These are phyloP conservation scores for Metallyticus violacea DNA, from an alignment of 2,888 invertebrate species.

Conservation along the genomic window DNA sequence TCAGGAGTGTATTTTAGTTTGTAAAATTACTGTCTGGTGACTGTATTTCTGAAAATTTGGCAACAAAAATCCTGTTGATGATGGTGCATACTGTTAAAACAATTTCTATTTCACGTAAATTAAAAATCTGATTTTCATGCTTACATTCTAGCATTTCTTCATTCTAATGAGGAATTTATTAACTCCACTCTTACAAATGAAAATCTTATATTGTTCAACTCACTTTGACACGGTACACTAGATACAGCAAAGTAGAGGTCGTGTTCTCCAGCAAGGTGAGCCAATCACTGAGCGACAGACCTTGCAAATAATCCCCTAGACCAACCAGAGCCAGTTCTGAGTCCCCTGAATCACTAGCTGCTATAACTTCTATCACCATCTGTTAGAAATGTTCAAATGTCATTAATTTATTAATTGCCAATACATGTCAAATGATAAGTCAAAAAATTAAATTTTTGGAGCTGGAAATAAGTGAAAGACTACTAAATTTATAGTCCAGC, in stretches of 20 bases:
- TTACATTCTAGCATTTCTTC: too few relatives aligned
- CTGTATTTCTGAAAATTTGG: background rate
- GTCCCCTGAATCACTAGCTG: conserved; percentile 53
- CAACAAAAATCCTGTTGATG: too few relatives aligned
- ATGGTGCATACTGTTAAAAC: too few relatives aligned
- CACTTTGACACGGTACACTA: conserved; percentile 70
- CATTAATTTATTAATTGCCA: background rate
- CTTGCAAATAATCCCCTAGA: conserved; percentile 59
- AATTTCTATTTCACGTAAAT: background rate
- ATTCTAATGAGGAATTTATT: too few relatives aligned
- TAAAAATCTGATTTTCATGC: background rate
- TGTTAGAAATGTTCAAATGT: conserved; percentile 38
- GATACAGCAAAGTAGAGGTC: conserved; percentile 61
- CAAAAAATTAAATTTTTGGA: background rate
- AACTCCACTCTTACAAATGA: too few relatives aligned
- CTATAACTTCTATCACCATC: conserved; percentile 70
- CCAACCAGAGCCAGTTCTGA: conserved; percentile 42
- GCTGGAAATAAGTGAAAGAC: background rate
- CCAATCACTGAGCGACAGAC: conserved; percentile 66
- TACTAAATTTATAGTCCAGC: too few relatives aligned
- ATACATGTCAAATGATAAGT: too few relatives aligned
- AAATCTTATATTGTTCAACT: background rate
- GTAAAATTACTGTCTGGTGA: background rate
- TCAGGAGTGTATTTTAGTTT: too few relatives aligned
- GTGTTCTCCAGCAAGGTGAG: conserved; percentile 64